A percentile compares a stretch with the other conserved stretches of the same genome.
These are phyloP conservation scores for Danio choprae DNA, from an alignment of 2,797 vertebrate genomes.

Conservation along the genomic window DNA sequence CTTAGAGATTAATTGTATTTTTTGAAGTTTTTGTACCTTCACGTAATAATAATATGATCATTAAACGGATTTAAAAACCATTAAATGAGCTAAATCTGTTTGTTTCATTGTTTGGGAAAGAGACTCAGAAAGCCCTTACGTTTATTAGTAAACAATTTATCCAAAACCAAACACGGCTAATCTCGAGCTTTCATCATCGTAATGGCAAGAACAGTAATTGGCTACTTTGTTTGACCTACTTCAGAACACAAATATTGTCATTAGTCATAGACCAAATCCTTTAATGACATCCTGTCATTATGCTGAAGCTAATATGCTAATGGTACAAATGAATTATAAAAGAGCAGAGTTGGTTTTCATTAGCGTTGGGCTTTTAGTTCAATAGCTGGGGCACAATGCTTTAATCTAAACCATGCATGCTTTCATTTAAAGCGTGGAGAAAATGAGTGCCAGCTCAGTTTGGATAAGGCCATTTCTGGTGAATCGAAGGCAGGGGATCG, in stretches of 20 bases:
- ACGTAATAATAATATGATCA: conserved; percentile 23
- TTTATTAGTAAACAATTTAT: conserved; percentile 63
- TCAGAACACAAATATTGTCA: conserved; percentile 60
- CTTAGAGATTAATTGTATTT: neutral
- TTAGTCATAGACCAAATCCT: conserved; percentile 64
- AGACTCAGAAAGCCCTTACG: conserved; percentile 51
- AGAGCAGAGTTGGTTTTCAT: conserved; percentile 63
- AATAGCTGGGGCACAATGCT: conserved; percentile 57
- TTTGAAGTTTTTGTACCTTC: neutral
- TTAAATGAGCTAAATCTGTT: conserved; percentile 51
- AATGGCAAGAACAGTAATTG: conserved; percentile 49
- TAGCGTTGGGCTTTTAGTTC: conserved; percentile 40
- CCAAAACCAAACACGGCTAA: conserved; percentile 53
- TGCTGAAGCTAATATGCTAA: conserved; percentile 65
- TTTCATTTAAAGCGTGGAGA: conserved; percentile 57
- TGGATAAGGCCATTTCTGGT: conserved; percentile 59
- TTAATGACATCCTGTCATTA: conserved; percentile 68
- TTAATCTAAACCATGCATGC: conserved; percentile 60
- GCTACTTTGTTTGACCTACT: conserved; percentile 59
- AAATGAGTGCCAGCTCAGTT: conserved; percentile 64
- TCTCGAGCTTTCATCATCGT: conserved; percentile 56
- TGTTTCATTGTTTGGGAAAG: conserved; percentile 52
- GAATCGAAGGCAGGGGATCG: conserved; percentile 57
- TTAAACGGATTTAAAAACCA: conserved; percentile 46
- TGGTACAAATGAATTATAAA: conserved; percentile 67